Conservation (phyloP, 2,113 vertebrate genomes). For the Apteryx mantelli region DNA sequence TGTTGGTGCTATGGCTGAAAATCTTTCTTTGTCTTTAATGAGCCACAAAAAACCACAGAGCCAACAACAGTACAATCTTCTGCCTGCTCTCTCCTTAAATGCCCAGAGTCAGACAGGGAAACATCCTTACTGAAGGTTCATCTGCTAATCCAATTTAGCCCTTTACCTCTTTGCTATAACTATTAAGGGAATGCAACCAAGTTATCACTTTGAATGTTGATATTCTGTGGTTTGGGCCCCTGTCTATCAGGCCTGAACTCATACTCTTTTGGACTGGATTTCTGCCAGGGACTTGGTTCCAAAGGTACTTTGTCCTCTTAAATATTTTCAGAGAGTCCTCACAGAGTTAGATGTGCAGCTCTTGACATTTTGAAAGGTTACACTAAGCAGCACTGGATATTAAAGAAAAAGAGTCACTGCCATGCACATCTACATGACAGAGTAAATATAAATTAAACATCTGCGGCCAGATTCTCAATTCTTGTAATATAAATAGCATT, state of each 20-base stretch:
- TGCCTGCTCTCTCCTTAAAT: background rate
- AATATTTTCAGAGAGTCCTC: background rate
- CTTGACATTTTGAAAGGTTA: conserved; percentile 48
- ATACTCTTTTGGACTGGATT: background rate
- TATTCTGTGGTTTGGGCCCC: background rate
- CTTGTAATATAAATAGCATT: background rate
- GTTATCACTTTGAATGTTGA: background rate
- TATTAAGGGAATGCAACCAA: background rate
- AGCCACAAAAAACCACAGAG: background rate
- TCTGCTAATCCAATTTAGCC: background rate
- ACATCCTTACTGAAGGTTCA: background rate
- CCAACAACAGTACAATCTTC: background rate
- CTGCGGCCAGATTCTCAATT: background rate
- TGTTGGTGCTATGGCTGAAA: background rate
- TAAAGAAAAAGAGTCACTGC: background rate
- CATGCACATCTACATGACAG: background rate
- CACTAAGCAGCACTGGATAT: background rate
- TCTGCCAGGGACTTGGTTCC: background rate
- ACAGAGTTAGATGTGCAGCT: background rate
- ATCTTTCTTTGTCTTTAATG: background rate
- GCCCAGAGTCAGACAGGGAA: background rate
- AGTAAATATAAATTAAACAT: background rate
- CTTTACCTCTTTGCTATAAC: background rate
- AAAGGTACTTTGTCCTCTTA: conserved; percentile 3
- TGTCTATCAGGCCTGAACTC: background rate